phyloP scores from a whole-genome alignment of 2,888 invertebrate species.

The Steinernema scapterisci region DNA sequence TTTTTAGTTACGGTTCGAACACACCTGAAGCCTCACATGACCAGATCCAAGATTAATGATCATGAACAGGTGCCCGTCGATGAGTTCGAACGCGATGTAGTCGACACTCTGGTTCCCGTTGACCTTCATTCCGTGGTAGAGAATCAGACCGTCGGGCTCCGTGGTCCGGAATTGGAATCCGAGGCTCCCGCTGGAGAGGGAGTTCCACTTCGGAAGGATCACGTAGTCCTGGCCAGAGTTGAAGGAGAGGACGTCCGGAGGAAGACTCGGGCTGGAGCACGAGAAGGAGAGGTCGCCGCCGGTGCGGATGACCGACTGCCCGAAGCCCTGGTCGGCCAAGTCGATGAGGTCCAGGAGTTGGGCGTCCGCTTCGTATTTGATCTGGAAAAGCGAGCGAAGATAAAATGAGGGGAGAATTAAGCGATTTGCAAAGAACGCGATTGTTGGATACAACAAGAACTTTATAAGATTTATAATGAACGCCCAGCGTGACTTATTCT shows the following conservation, averaged over 20 bases:
- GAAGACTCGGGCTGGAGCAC: constrained; percentile 54
- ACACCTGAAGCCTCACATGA: constrained; percentile 78
- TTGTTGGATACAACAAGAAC: no score
- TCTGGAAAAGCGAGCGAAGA: constrained; percentile 41
- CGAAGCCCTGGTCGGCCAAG: constrained; percentile 65
- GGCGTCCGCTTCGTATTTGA: constrained; percentile 60
- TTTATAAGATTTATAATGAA: no score
- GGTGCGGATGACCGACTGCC: constrained; percentile 56
- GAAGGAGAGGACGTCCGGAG: constrained; percentile 64
- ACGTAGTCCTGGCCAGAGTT: constrained; percentile 47
- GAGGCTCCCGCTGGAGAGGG: constrained; percentile 60
- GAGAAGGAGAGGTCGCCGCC: constrained; percentile 64
- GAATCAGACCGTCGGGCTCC: constrained; percentile 88
- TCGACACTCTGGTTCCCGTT: constrained; percentile 76
- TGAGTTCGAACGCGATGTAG: constrained; percentile 88
- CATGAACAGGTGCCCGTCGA: constrained; percentile 89
- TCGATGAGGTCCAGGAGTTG: constrained; percentile 60
- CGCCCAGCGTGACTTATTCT: no score
- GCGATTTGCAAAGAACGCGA: no score
- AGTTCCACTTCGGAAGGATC: constrained; percentile 61
- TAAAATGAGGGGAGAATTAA: background rate
- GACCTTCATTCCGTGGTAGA: constrained; percentile 75
- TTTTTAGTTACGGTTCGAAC: background rate
- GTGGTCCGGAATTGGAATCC: constrained; percentile 82
- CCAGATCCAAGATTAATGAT: constrained; percentile 90